phyloP scores from a whole-genome alignment of 2,888 invertebrate genomes.

The Esperia sulphurella region DNA sequence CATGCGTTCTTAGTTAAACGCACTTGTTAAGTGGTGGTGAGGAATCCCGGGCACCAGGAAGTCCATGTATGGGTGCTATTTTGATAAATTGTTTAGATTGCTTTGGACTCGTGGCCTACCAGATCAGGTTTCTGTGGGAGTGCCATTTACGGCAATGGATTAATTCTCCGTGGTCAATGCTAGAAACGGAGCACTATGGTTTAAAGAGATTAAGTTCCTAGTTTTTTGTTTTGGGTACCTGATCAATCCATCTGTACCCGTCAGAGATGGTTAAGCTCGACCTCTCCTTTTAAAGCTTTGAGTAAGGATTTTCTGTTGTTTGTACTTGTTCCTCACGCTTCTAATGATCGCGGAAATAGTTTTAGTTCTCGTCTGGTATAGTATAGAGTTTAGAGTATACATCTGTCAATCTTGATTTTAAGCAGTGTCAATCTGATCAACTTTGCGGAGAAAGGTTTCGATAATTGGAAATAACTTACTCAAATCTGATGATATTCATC shows the following conservation, averaged over 20 bases:
- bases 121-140: conserved; percentile 65
- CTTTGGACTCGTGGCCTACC: conserved; percentile 53
- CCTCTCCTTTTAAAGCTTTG: conserved; percentile 16
- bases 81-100: conserved; percentile 70
- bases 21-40: conserved; percentile 27
- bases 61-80: conserved; percentile 68
- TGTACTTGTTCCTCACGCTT: conserved; percentile 16
- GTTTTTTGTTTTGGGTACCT: conserved; percentile 21
- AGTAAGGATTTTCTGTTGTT: conserved; percentile 20
- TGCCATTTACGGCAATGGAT: conserved; percentile 67
- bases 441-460: too few species aligned
- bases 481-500: too few species aligned
- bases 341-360: conserved; percentile 16
- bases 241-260: conserved; percentile 14
- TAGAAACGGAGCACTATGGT: conserved; percentile 31
- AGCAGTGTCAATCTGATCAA: too few species aligned
- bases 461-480: too few species aligned
- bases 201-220: conserved; percentile 27
- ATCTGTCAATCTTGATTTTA: too few species aligned
- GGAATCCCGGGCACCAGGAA: conserved; percentile 56
- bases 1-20: conserved; percentile 14
- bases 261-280: conserved; percentile 20
- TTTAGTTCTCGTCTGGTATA: background rate
- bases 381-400: background rate
- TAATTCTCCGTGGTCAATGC: conserved; percentile 61